Evolutionary conservation across 2,113 vertebrate genomes (phyloP).

Genomic region (Haemorhous mexicanus): DNA sequence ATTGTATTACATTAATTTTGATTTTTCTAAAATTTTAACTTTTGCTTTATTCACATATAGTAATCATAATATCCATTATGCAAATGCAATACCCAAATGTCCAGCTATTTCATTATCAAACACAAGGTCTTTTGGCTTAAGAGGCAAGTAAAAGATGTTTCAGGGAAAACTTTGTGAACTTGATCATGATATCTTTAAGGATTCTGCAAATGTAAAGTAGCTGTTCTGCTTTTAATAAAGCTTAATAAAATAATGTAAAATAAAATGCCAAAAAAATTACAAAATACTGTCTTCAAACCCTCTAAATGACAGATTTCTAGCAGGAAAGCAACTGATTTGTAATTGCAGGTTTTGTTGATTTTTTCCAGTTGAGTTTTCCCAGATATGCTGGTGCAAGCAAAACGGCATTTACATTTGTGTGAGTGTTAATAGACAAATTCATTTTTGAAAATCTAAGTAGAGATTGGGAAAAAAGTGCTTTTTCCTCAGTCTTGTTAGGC

Average conservation of each 20-base stretch:
- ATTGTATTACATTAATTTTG: not conserved
- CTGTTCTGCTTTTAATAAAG: not conserved
- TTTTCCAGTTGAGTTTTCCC: not conserved
- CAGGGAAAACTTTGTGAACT: not conserved
- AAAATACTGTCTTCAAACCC: not conserved
- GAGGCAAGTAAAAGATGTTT: not conserved
- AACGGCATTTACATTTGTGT: not conserved
- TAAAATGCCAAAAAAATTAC: not conserved
- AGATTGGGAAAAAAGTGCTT: not conserved
- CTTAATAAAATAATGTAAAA: not conserved
- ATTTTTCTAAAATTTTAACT: not conserved
- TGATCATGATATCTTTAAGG: not conserved
- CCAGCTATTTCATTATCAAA: not conserved
- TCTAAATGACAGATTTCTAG: not conserved
- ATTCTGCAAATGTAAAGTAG: not conserved
- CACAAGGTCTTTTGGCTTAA: not conserved
- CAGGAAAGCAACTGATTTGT: not conserved
- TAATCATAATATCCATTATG: not conserved
- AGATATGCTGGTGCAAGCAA: not conserved
- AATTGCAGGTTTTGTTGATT: not conserved
- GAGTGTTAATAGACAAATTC: not conserved
- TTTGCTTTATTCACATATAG: not conserved
- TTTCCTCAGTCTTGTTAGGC: not conserved
- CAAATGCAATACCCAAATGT: not conserved
- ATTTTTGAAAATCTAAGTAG: not conserved